Conservation (phyloP, 2,797 vertebrate species). For the Balearica regulorum region DNA sequence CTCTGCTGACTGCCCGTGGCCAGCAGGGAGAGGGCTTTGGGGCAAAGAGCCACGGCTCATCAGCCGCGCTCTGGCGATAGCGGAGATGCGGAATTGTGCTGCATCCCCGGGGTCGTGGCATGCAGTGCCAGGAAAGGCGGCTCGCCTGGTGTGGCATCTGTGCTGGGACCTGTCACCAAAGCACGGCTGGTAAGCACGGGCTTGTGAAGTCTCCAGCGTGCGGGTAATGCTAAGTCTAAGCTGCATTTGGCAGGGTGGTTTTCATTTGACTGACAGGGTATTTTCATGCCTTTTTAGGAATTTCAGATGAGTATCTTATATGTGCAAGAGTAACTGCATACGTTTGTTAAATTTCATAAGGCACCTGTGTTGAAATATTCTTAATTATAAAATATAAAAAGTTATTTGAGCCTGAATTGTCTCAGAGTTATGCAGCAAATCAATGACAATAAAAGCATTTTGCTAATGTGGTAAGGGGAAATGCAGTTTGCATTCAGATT, state of each 20-base stretch:
- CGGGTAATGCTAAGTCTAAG: background rate
- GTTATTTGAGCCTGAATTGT: background rate
- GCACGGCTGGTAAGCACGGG: background rate
- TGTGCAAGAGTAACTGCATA: background rate
- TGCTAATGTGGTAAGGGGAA: background rate
- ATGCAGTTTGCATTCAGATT: background rate
- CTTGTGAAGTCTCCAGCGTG: background rate
- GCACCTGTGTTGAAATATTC: background rate
- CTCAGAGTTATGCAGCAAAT: background rate
- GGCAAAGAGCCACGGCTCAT: no score
- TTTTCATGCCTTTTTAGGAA: background rate
- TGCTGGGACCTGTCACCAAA: background rate
- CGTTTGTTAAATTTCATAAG: background rate
- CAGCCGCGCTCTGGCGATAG: no score
- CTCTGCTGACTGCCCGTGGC: fast-evolving
- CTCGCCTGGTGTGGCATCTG: fast-evolving
- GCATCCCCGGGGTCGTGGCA: fast-evolving
- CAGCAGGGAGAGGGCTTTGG: no score
- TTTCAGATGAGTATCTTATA: background rate
- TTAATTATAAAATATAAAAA: background rate
- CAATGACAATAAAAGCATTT: background rate
- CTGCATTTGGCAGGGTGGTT: background rate
- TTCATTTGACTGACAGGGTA: background rate
- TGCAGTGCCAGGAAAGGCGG: background rate
- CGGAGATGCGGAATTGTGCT: background rate